Conservation (phyloP, 2,113 vertebrate genomes). For the Cyprinodon variegatus region DNA sequence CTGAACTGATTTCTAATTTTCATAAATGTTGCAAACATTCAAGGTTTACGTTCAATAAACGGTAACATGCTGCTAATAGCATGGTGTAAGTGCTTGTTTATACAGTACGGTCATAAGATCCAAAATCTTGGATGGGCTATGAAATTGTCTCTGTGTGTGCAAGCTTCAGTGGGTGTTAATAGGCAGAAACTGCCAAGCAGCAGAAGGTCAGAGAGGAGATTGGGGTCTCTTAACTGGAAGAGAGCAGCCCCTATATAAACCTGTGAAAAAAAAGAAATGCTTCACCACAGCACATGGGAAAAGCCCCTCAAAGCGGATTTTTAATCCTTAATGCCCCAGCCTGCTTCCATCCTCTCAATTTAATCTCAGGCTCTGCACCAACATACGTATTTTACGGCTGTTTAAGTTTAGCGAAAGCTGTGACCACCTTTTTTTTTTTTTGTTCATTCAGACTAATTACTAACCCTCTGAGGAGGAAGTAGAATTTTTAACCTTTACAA, state of each 20-base stretch:
- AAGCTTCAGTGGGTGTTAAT: constrained; percentile 46
- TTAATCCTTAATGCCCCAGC: constrained; percentile 66
- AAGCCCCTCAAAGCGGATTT: constrained; percentile 71
- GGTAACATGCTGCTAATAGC: neutral
- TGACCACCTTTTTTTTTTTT: constrained; percentile 52
- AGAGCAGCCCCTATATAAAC: constrained; percentile 61
- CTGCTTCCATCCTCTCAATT: constrained; percentile 49
- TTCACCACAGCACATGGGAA: constrained; percentile 61
- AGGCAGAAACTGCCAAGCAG: constrained; percentile 56
- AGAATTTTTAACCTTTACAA: constrained; percentile 77
- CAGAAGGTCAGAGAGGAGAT: constrained; percentile 74
- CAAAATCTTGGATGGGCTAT: constrained; percentile 36
- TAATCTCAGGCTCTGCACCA: constrained; percentile 71
- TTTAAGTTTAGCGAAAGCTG: constrained; percentile 53
- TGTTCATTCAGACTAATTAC: constrained; percentile 67
- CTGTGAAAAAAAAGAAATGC: constrained; percentile 58
- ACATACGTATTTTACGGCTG: constrained; percentile 62
- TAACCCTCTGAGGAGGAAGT: constrained; percentile 50
- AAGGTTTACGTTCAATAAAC: neutral
- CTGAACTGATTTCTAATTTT: too few species aligned
- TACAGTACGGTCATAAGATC: constrained; percentile 36
- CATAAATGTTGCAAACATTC: too few species aligned
- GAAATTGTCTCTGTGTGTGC: constrained; percentile 30
- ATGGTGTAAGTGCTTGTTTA: neutral
- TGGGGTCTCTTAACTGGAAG: constrained; percentile 65